These are phyloP conservation scores for Lates calcarifer DNA, from an alignment of 2,113 vertebrate genomes.

Conservation along the genomic window DNA sequence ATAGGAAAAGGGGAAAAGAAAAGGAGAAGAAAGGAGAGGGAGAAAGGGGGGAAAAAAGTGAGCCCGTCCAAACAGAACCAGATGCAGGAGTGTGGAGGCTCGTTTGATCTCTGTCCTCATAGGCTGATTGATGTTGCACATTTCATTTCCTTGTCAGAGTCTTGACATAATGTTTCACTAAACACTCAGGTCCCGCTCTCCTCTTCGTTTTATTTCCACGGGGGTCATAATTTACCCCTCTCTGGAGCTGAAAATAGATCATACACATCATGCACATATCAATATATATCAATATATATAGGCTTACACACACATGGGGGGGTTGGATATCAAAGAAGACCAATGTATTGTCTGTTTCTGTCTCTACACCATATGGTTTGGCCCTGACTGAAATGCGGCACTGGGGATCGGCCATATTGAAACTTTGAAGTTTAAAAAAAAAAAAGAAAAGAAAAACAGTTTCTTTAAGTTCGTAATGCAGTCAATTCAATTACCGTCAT, in stretches of 20 bases:
- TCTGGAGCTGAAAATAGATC: constrained; percentile 72
- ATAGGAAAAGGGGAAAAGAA: constrained; percentile 71
- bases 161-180: constrained; percentile 87
- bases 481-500: constrained; percentile 76
- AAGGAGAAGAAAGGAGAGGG: constrained; percentile 69
- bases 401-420: constrained; percentile 48
- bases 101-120: constrained; percentile 85
- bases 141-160: constrained; percentile 86
- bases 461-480: constrained; percentile 72
- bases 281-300: constrained; percentile 57
- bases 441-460: constrained; percentile 27
- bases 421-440: constrained; percentile 70
- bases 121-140: constrained; percentile 85
- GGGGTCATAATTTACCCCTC: constrained; percentile 78
- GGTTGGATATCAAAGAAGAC: constrained; percentile 75
- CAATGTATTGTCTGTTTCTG: constrained; percentile 73
- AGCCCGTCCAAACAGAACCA: constrained; percentile 81
- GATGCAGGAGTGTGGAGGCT: constrained; percentile 81
- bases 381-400: constrained; percentile 65
- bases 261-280: constrained; percentile 64
- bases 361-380: constrained; percentile 68
- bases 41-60: constrained; percentile 65
- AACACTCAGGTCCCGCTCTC: constrained; percentile 79
- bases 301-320: constrained; percentile 37
- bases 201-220: constrained; percentile 72